Base-by-base conservation (phyloP, 2,888 invertebrate genomes). In the Apamea crenata region DNA sequence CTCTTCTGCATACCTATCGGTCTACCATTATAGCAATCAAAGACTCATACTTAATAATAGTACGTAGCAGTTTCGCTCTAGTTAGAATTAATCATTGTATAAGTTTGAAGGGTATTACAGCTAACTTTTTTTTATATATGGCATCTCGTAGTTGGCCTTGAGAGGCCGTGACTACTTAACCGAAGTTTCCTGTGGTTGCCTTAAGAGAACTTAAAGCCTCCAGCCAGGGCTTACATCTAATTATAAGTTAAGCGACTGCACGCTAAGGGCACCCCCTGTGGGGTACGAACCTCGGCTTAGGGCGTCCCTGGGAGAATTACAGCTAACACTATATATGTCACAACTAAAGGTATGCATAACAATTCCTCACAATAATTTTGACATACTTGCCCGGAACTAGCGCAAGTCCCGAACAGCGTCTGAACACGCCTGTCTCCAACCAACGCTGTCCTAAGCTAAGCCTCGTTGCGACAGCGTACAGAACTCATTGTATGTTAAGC, bases 401-500 rank as follows among this genome's bases (percentile, higher is more conserved):
- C 88, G 89, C 92, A 78, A 94, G 93, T 89, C 87, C 88, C 90
- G 81, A 80, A 74, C 76, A 76, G 77, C 82, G 86, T 88, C 79
- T 87, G 87, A 92, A 89, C 88, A 85, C 84, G 87, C 89, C 85
- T 89, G 88, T 89, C 90, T 83, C 90, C 86, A 90, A 90, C 91
- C 86, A 92, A 91, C 91, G 91, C 90, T 90, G 92, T 92, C 88
- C 93, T 92, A 92, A 93, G 94, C 93, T 90, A 92, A 92, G 92
- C 89, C 90, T 90, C 89, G 91, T 95, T 95, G 95, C 95, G 94
- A 94, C 94, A 95, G 92, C 93, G 90, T 91, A 90, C 93, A 93
- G 92, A 82, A 91, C 95, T 95, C 96, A 97, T 97, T 97, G 96
- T 97, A 97, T 97, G 96, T 96, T 95, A 97, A 97, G 94, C 95